Evolutionary conservation across 2,888 invertebrate species (phyloP), one percentile per base, ranked within the genome.

Genomic region (Microdon myrmicae): DNA sequence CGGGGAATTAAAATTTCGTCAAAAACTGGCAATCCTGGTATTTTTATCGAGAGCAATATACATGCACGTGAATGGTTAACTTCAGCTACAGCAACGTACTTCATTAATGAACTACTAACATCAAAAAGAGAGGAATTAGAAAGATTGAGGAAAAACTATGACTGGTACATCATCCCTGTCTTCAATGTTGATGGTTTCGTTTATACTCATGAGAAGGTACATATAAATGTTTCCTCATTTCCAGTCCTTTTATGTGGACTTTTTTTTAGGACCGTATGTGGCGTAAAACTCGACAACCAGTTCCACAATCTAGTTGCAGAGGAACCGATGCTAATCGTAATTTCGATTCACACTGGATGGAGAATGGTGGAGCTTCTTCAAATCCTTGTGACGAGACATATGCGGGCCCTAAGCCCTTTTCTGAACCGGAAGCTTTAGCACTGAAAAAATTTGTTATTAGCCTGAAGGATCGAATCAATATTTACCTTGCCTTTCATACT

Each of bases 121-220:
- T 87, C 86, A 25, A 72, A 73, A 1, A 82, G 88, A 66, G 68
- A 81, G 1, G 79, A 78, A 19, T 81, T 87, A 0, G 81, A 84
- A 14, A 73, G 78, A 6, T 75, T 90, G 70, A 86, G 88, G 1
- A 85, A 88, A 61, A 81, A 81, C 45, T 86, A 87, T 68, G 87
- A 90, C 69, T 91, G 90, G 89, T 87, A 90, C 71, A 82, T 91
- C 58, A 82, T 91, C 51, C 90, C 90, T 0, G 84, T 87, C 0
- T 78, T 83, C 2, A 90, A 90, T 75, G 89, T 89, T 20, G 90
- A 90, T 79, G 90, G 90, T n/a, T 90, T 88, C 72, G 83, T 72
- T 1, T 88, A 85, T 71, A 84, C 87, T 0, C 87, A 87, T 70
- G 81, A 81, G 1, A 78, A 73, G 58, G 88, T 90, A 78, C 81